Percentiles rank a stretch among this genome's conserved stretches.
Conservation (phyloP, 2,888 invertebrate genomes). For the Gisinianus flammeolus region DNA sequence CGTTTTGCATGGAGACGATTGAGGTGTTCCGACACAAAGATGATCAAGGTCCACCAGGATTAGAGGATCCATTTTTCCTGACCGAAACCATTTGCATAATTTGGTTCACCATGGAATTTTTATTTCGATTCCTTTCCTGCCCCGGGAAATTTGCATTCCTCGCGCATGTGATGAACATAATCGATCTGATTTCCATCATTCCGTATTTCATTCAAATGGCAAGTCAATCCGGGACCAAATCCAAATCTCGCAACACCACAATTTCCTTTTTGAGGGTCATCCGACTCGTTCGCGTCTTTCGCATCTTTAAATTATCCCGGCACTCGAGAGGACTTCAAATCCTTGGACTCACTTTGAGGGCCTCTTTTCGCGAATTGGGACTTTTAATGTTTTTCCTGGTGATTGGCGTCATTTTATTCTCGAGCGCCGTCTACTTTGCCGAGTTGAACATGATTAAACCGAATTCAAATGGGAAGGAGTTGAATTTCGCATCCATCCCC, state of each 20-base stretch:
- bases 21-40: neutral
- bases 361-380: constrained; percentile 52
- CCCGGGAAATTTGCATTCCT: constrained; percentile 41
- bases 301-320: constrained; percentile 54
- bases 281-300: constrained; percentile 53
- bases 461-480: no score
- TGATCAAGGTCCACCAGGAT: no score
- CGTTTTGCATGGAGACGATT: constrained; percentile 52
- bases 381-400: constrained; percentile 51
- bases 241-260: neutral
- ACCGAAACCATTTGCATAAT: constrained; percentile 48
- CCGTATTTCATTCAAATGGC: constrained; percentile 48
- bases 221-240: neutral
- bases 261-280: constrained; percentile 48
- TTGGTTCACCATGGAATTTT: constrained; percentile 51
- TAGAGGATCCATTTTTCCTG: constrained; percentile 47
- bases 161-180: constrained; percentile 47
- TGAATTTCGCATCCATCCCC: constrained; percentile 42
- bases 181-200: constrained; percentile 52
- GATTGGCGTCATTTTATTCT: constrained; percentile 51
- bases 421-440: constrained; percentile 49
- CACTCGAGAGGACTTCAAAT: constrained; percentile 51
- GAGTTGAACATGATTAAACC: neutral
- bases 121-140: constrained; percentile 34
- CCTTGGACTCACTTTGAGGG: constrained; percentile 52